A percentile compares a stretch with the other conserved stretches of the same genome.
These are phyloP conservation scores for Todus mexicanus DNA, from an alignment of 2,797 vertebrate species.

Conservation along the genomic window DNA sequence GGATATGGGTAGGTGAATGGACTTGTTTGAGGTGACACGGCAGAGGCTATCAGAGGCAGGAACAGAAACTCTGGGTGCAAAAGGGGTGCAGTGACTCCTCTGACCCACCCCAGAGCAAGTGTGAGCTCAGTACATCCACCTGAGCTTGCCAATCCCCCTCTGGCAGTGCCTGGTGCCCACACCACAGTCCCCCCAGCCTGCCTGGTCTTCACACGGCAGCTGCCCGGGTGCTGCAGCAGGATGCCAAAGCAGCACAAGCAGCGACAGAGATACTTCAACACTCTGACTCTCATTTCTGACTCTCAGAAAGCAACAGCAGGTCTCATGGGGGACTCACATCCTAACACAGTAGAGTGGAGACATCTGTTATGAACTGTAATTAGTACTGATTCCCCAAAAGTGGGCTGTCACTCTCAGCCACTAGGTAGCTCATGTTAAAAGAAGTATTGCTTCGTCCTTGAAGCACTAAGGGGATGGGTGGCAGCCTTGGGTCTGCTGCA, in stretches of 20 bases:
- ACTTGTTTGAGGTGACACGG: neutral
- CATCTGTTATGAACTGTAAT: neutral
- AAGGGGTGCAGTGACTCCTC: neutral
- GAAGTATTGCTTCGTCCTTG: fast-evolving
- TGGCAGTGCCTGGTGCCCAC: neutral
- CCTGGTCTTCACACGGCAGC: no score
- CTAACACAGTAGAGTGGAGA: neutral
- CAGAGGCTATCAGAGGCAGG: neutral
- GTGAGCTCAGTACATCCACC: neutral
- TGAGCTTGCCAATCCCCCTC: neutral
- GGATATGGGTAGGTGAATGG: neutral
- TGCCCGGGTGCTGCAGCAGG: neutral
- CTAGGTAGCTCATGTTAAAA: neutral
- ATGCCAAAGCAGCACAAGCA: neutral
- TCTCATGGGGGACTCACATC: neutral
- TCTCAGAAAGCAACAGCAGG: neutral
- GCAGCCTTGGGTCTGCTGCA: neutral
- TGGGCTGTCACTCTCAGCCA: neutral
- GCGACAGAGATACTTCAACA: neutral
- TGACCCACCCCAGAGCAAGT: neutral
- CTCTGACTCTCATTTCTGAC: neutral
- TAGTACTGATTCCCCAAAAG: neutral
- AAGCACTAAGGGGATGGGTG: neutral
- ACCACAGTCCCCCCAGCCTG: fast-evolving
- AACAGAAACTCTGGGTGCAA: neutral